Percentiles rank a stretch among this genome's conserved stretches.
phyloP scores from a whole-genome alignment of 2,113 vertebrate genomes.

The Pipa parva region DNA sequence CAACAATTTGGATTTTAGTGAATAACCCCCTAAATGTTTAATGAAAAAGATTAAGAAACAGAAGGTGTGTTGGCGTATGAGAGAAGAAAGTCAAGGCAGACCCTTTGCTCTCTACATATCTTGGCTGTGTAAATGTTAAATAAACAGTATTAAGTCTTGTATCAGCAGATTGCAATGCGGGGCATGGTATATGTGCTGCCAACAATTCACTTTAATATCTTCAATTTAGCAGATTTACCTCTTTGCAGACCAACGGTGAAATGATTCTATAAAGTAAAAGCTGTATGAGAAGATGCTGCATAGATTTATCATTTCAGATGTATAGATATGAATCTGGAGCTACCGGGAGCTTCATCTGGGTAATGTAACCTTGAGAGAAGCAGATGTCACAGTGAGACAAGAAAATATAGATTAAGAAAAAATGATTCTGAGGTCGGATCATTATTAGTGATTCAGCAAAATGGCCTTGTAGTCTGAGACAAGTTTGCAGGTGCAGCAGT shows the following conservation, averaged over 20 bases:
- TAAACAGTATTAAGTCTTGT: constrained; percentile 41
- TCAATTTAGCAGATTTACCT: constrained; percentile 39
- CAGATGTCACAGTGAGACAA: constrained; percentile 32
- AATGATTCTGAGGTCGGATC: not conserved
- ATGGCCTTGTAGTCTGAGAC: no score
- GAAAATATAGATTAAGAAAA: constrained; percentile 26
- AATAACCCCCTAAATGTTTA: no score
- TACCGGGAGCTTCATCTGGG: constrained; percentile 42
- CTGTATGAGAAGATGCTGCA: constrained; percentile 21
- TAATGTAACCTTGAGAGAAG: constrained; percentile 40
- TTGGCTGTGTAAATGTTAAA: constrained; percentile 31
- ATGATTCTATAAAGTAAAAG: constrained; percentile 46
- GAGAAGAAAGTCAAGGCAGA: no score
- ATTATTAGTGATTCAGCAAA: not conserved
- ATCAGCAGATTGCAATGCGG: constrained; percentile 47
- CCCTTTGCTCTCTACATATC: not conserved
- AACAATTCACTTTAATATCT: constrained; percentile 46
- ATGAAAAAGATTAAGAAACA: no score
- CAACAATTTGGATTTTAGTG: no score
- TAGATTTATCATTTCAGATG: constrained; percentile 36
- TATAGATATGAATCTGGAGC: constrained; percentile 48
- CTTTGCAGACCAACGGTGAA: constrained; percentile 44
- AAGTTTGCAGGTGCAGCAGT: no score
- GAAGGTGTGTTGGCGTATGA: no score
- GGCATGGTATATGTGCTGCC: constrained; percentile 35